Evolutionary conservation across 2,113 vertebrate genomes (phyloP).

Genomic region (Sterna hirundo): DNA sequence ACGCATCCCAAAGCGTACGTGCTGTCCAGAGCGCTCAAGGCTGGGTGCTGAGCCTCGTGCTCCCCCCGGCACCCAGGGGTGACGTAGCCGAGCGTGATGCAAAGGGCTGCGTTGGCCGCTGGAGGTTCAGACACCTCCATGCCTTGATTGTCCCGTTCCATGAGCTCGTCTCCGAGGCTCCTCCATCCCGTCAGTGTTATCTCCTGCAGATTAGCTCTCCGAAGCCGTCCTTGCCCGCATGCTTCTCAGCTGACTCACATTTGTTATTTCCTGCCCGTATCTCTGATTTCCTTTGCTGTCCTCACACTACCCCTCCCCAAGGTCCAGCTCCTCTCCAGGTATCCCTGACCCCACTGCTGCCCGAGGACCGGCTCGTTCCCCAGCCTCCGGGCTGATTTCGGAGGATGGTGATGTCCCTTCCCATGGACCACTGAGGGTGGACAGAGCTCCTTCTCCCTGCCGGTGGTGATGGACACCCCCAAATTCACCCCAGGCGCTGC

Average conservation of each 20-base stretch:
- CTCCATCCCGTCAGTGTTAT: neutral
- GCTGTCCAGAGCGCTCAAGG: neutral
- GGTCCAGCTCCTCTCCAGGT: neutral
- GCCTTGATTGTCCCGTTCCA: neutral
- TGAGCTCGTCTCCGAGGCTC: neutral
- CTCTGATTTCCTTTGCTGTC: slow-evolving; percentile 1
- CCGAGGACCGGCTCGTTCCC: accelerated
- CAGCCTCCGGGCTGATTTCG: neutral
- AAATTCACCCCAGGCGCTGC: neutral
- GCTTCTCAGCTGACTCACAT: slow-evolving; percentile 8
- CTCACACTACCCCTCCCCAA: neutral
- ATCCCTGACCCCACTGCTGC: neutral
- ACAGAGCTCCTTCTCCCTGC: neutral
- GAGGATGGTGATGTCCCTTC: neutral
- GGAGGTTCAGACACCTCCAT: neutral
- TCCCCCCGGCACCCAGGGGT: neutral
- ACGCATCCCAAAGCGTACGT: accelerated
- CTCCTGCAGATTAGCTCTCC: slow-evolving; percentile 9
- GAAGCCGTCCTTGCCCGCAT: neutral
- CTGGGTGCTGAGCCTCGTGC: neutral
- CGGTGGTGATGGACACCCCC: neutral
- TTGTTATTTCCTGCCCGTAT: slow-evolving; percentile 48
- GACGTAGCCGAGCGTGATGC: accelerated
- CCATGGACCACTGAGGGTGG: neutral
- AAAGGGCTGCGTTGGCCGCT: accelerated